phyloP scores from a whole-genome alignment of 2,113 vertebrate genomes.

The Bucco capensis region DNA sequence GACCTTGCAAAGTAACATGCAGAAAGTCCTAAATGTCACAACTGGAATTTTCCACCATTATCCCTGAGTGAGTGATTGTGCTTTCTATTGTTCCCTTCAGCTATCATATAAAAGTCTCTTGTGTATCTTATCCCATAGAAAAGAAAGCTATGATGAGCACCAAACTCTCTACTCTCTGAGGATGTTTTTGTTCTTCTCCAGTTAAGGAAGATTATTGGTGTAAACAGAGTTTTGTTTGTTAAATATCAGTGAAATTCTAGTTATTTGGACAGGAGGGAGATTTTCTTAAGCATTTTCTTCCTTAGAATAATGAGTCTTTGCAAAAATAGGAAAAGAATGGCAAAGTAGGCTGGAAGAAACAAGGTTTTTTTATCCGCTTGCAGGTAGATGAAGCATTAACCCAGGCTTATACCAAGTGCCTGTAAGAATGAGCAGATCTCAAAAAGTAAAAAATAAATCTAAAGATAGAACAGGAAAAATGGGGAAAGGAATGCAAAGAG shows the following conservation, averaged over 20 bases:
- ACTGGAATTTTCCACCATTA: neutral
- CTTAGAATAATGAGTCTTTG: slow-evolving; percentile 64
- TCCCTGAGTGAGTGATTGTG: neutral
- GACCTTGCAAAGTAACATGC: neutral
- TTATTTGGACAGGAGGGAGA: neutral
- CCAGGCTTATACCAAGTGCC: slow-evolving; percentile 81
- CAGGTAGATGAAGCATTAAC: slow-evolving; percentile 87
- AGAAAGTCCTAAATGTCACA: neutral
- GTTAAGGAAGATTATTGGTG: neutral
- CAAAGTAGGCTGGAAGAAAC: slow-evolving; percentile 70
- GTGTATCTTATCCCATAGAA: neutral
- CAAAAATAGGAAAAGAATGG: slow-evolving; percentile 80
- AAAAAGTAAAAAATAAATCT: slow-evolving; percentile 83
- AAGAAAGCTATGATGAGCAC: neutral
- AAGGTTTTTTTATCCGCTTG: neutral
- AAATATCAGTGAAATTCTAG: neutral
- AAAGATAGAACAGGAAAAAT: slow-evolving; percentile 79
- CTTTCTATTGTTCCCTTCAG: neutral
- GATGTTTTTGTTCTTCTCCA: neutral
- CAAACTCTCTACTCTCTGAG: neutral
- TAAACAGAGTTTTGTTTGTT: neutral
- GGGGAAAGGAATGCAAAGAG: slow-evolving; percentile 77
- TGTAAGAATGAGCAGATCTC: slow-evolving; percentile 83
- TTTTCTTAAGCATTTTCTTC: slow-evolving; percentile 34
- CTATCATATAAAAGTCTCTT: neutral